A percentile compares a stretch with the other conserved stretches of the same genome.
Evolutionary conservation across 2,888 invertebrate species (phyloP).

Genomic region (Agrotis clavis): DNA sequence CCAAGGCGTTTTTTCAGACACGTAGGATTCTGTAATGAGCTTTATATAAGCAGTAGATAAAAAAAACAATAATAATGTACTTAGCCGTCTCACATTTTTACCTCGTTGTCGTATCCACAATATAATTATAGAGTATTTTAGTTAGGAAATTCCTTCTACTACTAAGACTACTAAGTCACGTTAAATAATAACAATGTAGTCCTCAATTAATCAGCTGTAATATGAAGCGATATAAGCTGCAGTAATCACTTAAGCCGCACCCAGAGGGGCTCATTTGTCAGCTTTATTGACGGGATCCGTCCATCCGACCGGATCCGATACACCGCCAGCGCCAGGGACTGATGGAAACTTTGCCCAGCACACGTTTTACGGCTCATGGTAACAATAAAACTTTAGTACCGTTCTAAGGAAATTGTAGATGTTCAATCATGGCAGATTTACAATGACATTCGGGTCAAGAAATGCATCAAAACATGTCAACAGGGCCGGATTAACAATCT

Average conservation of each 20-base stretch:
- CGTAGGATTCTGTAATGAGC: not conserved
- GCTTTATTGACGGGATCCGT: conserved; percentile 77
- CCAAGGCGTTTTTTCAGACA: not conserved
- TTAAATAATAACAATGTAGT: conserved; percentile 41
- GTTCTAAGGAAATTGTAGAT: not conserved
- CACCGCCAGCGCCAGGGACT: conserved; percentile 42
- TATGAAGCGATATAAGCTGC: conserved; percentile 80
- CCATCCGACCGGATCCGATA: conserved; percentile 74
- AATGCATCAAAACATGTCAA: not conserved
- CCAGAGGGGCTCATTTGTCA: conserved; percentile 82
- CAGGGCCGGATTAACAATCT: no score
- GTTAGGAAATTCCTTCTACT: not conserved
- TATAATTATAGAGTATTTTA: not conserved
- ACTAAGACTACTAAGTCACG: conserved; percentile 11
- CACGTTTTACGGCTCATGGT: conserved; percentile 6
- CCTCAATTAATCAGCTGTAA: conserved; percentile 52
- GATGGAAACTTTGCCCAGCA: conserved; percentile 32
- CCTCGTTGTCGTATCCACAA: no score
- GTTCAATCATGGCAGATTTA: not conserved
- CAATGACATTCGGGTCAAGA: not conserved
- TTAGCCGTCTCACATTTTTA: not conserved
- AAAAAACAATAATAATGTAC: not conserved
- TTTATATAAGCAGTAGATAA: conserved; percentile 3
- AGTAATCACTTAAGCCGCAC: conserved; percentile 90
- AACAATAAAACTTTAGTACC: conserved; percentile 5